Conservation (phyloP, 2,797 vertebrate genomes). For the Kryptolebias ocellatus region DNA sequence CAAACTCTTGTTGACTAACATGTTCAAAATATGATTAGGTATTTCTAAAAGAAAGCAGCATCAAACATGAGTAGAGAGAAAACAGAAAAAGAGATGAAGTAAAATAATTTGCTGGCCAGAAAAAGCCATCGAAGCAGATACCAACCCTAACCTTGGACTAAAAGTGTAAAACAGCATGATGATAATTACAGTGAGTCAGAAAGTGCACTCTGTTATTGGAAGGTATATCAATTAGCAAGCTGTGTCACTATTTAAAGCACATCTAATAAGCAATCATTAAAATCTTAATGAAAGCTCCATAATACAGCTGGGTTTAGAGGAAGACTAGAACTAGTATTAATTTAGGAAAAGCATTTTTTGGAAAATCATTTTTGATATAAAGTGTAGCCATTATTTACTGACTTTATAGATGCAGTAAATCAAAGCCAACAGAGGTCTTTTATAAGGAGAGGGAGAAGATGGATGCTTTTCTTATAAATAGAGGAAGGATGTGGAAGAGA, state of each 20-base stretch:
- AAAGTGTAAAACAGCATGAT: not conserved
- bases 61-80: not conserved
- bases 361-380: slow-evolving; percentile 17
- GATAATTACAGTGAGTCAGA: not conserved
- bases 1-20: too few relatives aligned
- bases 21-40: too few relatives aligned
- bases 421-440: slow-evolving; percentile 17
- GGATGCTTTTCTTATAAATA: slow-evolving; percentile 45
- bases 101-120: too few relatives aligned
- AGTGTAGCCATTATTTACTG: slow-evolving; percentile 32
- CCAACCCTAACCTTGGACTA: not conserved
- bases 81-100: not conserved
- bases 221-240: not conserved
- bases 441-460: slow-evolving; percentile 21
- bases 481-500: slow-evolving; percentile 48
- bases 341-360: slow-evolving; percentile 12
- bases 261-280: slow-evolving; percentile 18
- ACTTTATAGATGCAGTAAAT: slow-evolving; percentile 33
- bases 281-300: too few relatives aligned
- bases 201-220: not conserved
- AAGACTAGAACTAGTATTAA: slow-evolving; percentile 11
- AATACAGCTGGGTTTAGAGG: too few relatives aligned
- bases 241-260: slow-evolving; percentile 15
- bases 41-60: too few relatives aligned
- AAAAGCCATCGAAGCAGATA: not conserved